Percentiles rank a stretch among this genome's conserved stretches.
These are phyloP conservation scores for Mnemiopsis leidyi DNA, from an alignment of 37 sponge, comb jelly and placozoan genomes.

Conservation along the genomic window DNA sequence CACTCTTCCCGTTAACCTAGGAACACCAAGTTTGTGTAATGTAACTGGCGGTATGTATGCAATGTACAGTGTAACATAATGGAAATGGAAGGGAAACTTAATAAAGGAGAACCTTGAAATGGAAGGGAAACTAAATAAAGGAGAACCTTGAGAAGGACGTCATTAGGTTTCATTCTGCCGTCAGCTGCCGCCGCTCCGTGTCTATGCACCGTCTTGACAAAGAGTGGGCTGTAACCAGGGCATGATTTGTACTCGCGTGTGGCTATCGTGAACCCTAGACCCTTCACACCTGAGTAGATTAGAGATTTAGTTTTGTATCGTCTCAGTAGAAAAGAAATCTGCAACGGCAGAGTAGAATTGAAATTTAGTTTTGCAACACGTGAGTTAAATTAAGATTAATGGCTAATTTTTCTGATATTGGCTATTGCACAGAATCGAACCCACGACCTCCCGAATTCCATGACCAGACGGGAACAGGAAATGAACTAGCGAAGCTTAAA, in stretches of 20 bases:
- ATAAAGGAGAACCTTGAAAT: constrained; percentile 28
- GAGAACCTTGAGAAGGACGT: constrained; percentile 47
- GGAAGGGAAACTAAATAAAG: no score
- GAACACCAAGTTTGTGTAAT: no score
- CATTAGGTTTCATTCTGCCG: constrained; percentile 43
- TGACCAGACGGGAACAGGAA: no score
- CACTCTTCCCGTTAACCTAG: constrained; percentile 61
- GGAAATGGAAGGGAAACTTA: no score
- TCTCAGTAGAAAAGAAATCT: no score
- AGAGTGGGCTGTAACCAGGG: constrained; percentile 19
- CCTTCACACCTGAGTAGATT: not conserved
- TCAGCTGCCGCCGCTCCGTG: constrained; percentile 50
- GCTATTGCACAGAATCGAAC: not conserved
- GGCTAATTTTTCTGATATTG: not conserved
- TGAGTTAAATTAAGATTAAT: not conserved
- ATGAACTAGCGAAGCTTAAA: no score
- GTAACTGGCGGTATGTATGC: no score
- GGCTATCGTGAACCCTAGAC: constrained; percentile 38
- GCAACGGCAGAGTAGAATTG: no score
- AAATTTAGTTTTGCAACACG: no score
- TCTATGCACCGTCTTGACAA: constrained; percentile 55
- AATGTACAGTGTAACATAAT: no score
- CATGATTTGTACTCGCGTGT: constrained; percentile 8
- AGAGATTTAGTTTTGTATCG: no score
- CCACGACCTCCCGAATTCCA: not conserved